phyloP scores from a whole-genome alignment of 2,888 invertebrate species.

The Stictocephala bisonia region DNA sequence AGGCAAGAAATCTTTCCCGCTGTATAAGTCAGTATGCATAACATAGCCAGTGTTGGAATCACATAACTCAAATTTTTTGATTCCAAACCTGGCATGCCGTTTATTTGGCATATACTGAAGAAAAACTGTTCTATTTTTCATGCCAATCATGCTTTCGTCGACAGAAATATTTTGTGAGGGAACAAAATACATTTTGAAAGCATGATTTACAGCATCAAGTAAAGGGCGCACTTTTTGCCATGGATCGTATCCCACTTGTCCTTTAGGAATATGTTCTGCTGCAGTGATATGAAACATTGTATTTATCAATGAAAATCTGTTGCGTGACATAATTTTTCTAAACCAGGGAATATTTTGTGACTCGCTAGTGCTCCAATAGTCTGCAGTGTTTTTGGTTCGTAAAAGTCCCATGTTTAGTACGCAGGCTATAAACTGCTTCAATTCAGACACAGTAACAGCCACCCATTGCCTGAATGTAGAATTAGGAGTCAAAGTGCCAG shows the following conservation, averaged over 20 bases:
- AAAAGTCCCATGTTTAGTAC: conserved; percentile 8
- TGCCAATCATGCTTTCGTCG: conserved; percentile 24
- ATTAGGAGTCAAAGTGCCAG: background rate
- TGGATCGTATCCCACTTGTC: background rate
- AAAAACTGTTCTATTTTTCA: conserved; percentile 17
- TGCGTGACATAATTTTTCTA: background rate
- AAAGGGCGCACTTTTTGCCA: conserved; percentile 29
- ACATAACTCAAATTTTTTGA: conserved; percentile 21
- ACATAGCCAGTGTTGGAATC: background rate
- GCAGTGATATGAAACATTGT: background rate
- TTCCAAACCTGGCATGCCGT: background rate
- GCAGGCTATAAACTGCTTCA: background rate
- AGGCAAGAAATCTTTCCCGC: background rate
- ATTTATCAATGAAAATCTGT: background rate
- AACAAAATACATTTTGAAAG: conserved; percentile 18
- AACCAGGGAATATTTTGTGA: conserved; percentile 17
- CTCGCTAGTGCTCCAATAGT: conserved; percentile 20
- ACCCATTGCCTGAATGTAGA: background rate
- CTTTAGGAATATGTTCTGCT: background rate
- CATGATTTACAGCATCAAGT: conserved; percentile 5
- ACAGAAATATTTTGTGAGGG: conserved; percentile 15
- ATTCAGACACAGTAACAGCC: background rate
- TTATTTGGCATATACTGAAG: conserved; percentile 5
- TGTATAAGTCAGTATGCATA: background rate
- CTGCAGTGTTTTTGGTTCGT: background rate